These are phyloP conservation scores for Salvelinus namaycush DNA, from an alignment of 2,113 vertebrate species.

Conservation along the genomic window DNA sequence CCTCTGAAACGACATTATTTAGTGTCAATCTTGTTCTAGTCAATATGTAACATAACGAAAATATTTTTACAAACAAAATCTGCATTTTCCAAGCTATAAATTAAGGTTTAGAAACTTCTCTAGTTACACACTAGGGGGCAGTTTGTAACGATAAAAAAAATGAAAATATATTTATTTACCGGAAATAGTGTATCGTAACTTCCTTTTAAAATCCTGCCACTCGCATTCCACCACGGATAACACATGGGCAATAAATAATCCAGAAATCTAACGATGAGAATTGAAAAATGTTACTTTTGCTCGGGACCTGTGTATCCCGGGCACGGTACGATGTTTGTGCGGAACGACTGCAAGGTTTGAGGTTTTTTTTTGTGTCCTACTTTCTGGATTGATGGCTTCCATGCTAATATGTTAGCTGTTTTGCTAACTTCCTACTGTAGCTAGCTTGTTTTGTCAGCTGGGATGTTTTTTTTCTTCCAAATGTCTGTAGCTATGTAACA, in stretches of 20 bases:
- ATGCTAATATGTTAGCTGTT: not conserved
- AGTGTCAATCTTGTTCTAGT: not conserved
- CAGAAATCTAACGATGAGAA: slow-evolving; percentile 63
- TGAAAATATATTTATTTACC: not conserved
- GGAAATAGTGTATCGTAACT: not conserved
- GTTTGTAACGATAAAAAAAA: not conserved
- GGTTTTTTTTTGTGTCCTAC: not conserved
- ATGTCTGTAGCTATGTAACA: not conserved
- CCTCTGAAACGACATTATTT: not conserved
- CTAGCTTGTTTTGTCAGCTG: too few species aligned
- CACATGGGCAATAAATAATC: not conserved
- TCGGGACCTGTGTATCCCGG: slow-evolving; percentile 81
- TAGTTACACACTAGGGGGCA: not conserved
- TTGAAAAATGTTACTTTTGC: slow-evolving; percentile 82
- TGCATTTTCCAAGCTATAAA: too few species aligned
- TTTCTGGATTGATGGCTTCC: not conserved
- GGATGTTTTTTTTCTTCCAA: not conserved
- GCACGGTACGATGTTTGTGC: slow-evolving; percentile 81
- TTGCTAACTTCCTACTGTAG: not conserved
- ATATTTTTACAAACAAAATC: too few species aligned
- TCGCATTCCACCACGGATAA: not conserved
- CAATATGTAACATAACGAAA: not conserved
- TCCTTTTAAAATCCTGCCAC: not conserved
- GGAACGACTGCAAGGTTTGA: slow-evolving; percentile 83
- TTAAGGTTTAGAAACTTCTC: not conserved